Base-by-base conservation (phyloP, 35 echinoderm and acorn worm species). In the Acanthaster planci region DNA sequence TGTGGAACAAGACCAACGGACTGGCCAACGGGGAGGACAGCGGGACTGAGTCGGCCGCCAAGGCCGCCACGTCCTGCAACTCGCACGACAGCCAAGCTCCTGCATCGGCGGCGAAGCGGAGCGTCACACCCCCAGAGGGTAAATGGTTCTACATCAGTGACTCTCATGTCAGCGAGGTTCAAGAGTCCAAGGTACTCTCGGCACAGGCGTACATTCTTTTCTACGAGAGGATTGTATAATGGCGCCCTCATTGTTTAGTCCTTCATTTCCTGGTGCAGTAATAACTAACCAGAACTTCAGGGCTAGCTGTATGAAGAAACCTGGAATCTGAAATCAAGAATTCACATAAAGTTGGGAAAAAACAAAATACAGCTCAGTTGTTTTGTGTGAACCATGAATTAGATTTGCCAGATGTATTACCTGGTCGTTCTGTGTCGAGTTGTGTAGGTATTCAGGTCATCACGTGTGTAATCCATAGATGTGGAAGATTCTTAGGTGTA, bases 141-240 rank as follows among this genome's bases (percentile, higher is more conserved):
- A 99, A 94, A 59, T 99, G 96, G 96, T 99, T 82, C 60, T 92
- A 99, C 77, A 87, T 99, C 22, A 99, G 96, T 72, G 96, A 99
- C 64, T 89, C 96, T 16, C 96, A 99, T 37, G 96, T 94, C 1
- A 94, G 87, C 16, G 96, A 99, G 89, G 92, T 82, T 1, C 68
- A 57, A 1, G 96, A 99, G 60, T 80, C 40, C 36, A 99, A 94
- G 64, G 96, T 99, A n/a, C 85, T 99, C 4, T 83, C 67, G 51
- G 88, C 91, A 23, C 92, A 99, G 72, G 96, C 96, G 29, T 99
- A 99, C 80, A 90, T 99, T 29, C 89, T 99, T 8, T 99, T 99
- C 78, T 99, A 99, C 55, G 96, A 99, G 78, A 77, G 93, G 38
- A 76, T 95, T 18, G 39, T 95, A 44, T 92, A 52, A 54, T 64